These are phyloP conservation scores for Opisthocomus hoazin DNA, from an alignment of 2,113 vertebrate genomes.

Conservation along the genomic window DNA sequence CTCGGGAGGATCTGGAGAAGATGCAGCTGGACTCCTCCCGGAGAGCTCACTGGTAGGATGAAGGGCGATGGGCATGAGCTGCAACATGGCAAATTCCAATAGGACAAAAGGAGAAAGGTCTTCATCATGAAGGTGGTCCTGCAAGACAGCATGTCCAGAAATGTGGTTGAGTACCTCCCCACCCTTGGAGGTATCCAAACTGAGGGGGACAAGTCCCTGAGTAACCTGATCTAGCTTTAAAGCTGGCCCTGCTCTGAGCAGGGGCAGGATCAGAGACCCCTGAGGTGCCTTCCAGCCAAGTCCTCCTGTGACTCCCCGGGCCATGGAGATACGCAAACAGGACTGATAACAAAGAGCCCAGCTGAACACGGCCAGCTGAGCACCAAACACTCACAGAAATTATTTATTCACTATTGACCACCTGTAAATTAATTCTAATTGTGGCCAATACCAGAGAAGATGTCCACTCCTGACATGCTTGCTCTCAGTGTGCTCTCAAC, in stretches of 20 bases:
- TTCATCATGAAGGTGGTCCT: background rate
- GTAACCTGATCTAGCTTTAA: background rate
- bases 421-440: background rate
- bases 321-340: background rate
- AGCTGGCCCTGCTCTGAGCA: background rate
- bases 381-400: background rate
- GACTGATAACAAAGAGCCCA: background rate
- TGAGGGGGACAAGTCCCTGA: background rate
- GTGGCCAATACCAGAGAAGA: background rate
- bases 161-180: background rate
- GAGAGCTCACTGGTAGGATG: background rate
- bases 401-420: background rate
- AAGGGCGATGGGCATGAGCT: background rate
- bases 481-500: too few relatives aligned
- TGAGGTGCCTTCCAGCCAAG: background rate
- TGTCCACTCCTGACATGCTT: accelerated
- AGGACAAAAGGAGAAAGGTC: background rate
- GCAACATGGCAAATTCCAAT: background rate
- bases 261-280: background rate
- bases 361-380: too few relatives aligned
- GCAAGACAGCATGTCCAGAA: background rate
- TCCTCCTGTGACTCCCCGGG: background rate
- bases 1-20: background rate
- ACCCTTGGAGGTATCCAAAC: background rate
- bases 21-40: background rate